These are phyloP conservation scores for Proctacanthus coquilletti DNA, from an alignment of 1,140 invertebrate species.

Conservation along the genomic window DNA sequence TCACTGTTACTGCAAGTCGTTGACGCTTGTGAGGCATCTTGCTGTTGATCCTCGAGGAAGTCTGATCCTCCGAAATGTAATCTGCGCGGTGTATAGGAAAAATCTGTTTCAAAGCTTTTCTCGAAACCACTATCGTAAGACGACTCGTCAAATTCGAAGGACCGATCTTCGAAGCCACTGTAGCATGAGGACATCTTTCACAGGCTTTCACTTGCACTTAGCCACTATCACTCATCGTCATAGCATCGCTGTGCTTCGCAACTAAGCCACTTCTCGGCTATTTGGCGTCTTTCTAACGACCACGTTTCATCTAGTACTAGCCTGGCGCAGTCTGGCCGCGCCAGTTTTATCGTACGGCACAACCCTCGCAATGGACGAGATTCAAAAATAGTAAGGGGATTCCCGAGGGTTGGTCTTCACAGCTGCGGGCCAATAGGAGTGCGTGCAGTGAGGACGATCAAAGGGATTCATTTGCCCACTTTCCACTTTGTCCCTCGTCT, in stretches of 20 bases:
- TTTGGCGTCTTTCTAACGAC: neutral
- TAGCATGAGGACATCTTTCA: constrained; percentile 25
- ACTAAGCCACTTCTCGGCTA: neutral
- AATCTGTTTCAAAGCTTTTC: constrained; percentile 36
- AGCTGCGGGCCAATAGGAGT: neutral
- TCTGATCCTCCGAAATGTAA: neutral
- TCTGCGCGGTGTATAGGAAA: constrained; percentile 13
- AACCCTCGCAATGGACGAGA: neutral
- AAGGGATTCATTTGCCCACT: too few species aligned
- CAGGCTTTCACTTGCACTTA: neutral
- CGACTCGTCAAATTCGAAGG: constrained; percentile 45
- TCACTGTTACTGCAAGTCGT: too few species aligned
- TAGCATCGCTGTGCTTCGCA: neutral
- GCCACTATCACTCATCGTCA: neutral
- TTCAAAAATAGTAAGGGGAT: too few species aligned
- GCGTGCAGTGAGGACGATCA: neutral
- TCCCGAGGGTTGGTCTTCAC: neutral
- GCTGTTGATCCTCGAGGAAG: constrained; percentile 11
- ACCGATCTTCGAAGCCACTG: constrained; percentile 23
- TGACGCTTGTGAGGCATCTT: constrained; percentile 8
- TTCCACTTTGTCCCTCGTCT: too few species aligned
- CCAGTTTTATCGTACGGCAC: neutral
- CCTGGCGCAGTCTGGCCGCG: neutral
- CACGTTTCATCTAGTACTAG: neutral
- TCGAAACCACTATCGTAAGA: constrained; percentile 54